phyloP scores from a whole-genome alignment of 2,888 invertebrate genomes.

The Mimas tiliae region DNA sequence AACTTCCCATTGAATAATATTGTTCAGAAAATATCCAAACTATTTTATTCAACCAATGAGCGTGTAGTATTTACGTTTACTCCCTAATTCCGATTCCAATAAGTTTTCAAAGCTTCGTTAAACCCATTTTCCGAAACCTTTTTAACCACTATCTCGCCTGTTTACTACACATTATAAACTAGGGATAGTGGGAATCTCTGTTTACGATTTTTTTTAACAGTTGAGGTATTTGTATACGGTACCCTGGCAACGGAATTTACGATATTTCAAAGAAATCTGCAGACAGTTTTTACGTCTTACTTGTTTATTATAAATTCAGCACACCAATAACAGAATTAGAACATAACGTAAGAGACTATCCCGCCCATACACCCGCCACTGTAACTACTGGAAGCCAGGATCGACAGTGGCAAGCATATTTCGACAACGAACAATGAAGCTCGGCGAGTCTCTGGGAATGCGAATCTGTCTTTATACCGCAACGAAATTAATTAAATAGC shows the following conservation, averaged over 20 bases:
- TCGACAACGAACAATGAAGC: no score
- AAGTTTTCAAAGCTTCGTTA: not conserved
- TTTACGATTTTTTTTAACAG: constrained; percentile 8
- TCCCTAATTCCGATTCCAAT: not conserved
- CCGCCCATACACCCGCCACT: no score
- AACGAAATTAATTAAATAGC: no score
- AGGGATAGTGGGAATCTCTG: not conserved
- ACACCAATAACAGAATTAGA: not conserved
- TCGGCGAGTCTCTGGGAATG: no score
- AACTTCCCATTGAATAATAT: not conserved
- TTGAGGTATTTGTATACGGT: constrained; percentile 20
- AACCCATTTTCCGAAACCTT: not conserved
- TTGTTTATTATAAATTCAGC: not conserved
- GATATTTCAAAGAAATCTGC: constrained; percentile 24
- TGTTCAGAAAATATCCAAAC: not conserved
- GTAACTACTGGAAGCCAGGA: no score
- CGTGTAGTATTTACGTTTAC: not conserved
- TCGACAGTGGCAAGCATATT: no score
- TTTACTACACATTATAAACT: constrained; percentile 10
- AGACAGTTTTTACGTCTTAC: constrained; percentile 4
- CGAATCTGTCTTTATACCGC: no score
- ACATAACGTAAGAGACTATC: no score
- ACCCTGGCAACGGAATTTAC: constrained; percentile 26
- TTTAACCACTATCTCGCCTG: not conserved
- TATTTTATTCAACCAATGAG: not conserved